A percentile compares a stretch with the other conserved stretches of the same genome.
Conservation (phyloP, 92 coral and sea anemone species). For the Chrysogorgia sp. region DNA sequence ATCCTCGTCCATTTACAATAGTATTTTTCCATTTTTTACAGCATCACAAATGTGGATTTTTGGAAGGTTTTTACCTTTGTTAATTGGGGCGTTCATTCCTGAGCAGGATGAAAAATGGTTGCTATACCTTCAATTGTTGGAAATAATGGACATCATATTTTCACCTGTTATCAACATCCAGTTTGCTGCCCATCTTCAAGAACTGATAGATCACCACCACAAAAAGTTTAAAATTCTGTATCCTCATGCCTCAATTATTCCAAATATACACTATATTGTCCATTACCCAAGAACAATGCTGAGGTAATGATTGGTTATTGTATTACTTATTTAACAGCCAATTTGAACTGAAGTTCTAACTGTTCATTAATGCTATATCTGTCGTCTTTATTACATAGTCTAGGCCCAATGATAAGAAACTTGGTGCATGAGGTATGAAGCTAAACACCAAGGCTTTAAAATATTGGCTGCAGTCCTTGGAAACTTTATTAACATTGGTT, state of each 20-base stretch:
- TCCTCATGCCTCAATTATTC: constrained; percentile 63
- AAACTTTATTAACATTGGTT: constrained; percentile 53
- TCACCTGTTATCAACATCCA: constrained; percentile 10
- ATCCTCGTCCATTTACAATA: no score
- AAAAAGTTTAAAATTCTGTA: constrained; percentile 46
- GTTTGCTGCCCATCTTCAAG: constrained; percentile 6
- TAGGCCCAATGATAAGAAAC: constrained; percentile 59
- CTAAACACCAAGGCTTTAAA: constrained; percentile 56
- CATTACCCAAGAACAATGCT: constrained; percentile 53
- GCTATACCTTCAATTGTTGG: constrained; percentile 8
- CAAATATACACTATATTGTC: constrained; percentile 65
- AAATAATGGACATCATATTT: constrained; percentile 1
- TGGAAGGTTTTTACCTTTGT: constrained; percentile 40
- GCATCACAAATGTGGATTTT: constrained; percentile 64
- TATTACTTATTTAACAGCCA: background rate
- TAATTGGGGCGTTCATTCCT: constrained; percentile 47
- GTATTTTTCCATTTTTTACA: constrained; percentile 16
- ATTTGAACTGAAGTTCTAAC: no score
- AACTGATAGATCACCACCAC: constrained; percentile 13
- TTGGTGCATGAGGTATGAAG: constrained; percentile 65
- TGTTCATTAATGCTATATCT: no score
- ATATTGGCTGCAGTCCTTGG: constrained; percentile 50
- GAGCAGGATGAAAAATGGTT: constrained; percentile 13
- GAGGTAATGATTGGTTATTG: constrained; percentile 44
- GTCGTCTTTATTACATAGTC: constrained; percentile 21